Percentiles rank a stretch among this genome's conserved stretches.
These are phyloP conservation scores for Griposia aprilina DNA, from an alignment of 2,888 invertebrate species.

Conservation along the genomic window DNA sequence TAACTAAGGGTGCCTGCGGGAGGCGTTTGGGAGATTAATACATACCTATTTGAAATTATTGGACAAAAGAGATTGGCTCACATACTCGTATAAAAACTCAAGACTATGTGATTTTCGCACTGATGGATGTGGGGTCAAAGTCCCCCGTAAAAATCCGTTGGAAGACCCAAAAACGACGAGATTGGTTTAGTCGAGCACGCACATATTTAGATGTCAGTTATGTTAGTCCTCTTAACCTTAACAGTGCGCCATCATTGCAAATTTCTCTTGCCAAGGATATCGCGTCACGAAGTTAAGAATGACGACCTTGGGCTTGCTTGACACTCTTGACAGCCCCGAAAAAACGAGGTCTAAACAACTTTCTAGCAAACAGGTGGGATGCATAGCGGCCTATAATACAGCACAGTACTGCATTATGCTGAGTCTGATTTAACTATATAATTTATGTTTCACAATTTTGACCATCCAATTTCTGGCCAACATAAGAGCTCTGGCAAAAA, in stretches of 20 bases:
- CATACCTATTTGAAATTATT: not conserved
- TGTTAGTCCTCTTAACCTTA: constrained; percentile 16
- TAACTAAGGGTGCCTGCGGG: not conserved
- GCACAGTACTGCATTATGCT: not conserved
- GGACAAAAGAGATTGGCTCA: not conserved
- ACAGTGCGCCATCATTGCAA: constrained; percentile 6
- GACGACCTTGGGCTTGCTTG: constrained; percentile 13
- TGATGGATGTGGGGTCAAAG: not conserved
- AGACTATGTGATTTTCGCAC: not conserved
- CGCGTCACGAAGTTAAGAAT: not conserved
- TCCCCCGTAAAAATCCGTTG: no score
- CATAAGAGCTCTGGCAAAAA: no score
- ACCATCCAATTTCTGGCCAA: not conserved
- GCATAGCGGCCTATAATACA: not conserved
- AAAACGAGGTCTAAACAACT: constrained; percentile 5
- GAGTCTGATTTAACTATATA: not conserved
- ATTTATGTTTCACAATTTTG: not conserved
- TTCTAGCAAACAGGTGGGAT: constrained; percentile 15
- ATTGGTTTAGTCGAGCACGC: not conserved
- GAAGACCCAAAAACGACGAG: not conserved
- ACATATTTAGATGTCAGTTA: not conserved
- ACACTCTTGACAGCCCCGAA: constrained; percentile 7
- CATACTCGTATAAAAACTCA: not conserved
- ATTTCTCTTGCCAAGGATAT: constrained; percentile 16
- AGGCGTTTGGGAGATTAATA: not conserved